phyloP scores from a whole-genome alignment of 2,797 vertebrate genomes.

The Psittacula echo region DNA sequence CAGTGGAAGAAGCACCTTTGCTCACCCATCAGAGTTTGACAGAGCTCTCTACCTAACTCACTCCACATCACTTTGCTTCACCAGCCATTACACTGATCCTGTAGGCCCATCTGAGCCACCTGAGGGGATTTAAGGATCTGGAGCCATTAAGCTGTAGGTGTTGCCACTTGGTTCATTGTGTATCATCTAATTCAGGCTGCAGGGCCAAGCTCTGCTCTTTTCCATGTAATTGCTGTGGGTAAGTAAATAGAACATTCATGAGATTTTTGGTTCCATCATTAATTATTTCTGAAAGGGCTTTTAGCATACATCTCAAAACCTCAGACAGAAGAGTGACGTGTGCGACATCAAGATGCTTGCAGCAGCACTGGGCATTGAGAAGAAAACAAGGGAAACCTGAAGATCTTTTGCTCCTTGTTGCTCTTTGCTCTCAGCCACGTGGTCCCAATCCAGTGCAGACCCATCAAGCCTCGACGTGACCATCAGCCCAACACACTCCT shows the following conservation, averaged over 20 bases:
- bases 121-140: not conserved
- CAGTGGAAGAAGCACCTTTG: not conserved
- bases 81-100: not conserved
- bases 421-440: not conserved
- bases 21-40: not conserved
- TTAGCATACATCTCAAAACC: slow-evolving; percentile 38
- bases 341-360: not conserved
- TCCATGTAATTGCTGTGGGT: slow-evolving; percentile 5
- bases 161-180: not conserved
- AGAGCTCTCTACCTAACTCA: not conserved
- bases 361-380: not conserved
- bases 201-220: slow-evolving; percentile 27
- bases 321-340: not conserved
- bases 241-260: slow-evolving; percentile 55
- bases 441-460: not conserved
- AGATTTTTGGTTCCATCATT: slow-evolving; percentile 54
- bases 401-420: not conserved
- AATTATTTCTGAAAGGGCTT: slow-evolving; percentile 68
- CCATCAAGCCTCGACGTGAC: not conserved
- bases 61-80: not conserved
- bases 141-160: slow-evolving; percentile 31
- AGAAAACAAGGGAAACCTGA: not conserved
- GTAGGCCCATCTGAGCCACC: not conserved
- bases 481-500: accelerated
- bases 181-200: slow-evolving; percentile 27